Evolutionary conservation across 2,888 invertebrate species (phyloP).

Genomic region (Eustalomyia histrio): DNA sequence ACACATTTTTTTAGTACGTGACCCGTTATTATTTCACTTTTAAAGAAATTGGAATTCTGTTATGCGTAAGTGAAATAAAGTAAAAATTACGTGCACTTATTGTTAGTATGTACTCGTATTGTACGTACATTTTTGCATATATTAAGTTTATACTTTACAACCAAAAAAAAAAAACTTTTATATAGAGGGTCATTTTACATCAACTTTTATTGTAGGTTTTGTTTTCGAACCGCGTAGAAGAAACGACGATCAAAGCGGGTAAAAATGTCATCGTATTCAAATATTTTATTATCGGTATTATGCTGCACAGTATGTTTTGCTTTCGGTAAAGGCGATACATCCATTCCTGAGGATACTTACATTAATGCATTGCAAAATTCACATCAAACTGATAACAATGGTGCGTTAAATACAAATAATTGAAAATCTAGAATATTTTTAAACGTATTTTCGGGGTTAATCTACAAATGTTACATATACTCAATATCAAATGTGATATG

Average conservation of each 20-base stretch:
- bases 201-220: slow-evolving; percentile 49
- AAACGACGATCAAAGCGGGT: slow-evolving; percentile 18
- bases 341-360: slow-evolving; percentile 72
- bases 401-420: slow-evolving; percentile 65
- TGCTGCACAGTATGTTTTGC: slow-evolving; percentile 12
- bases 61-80: slow-evolving; percentile 32
- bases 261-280: slow-evolving; percentile 42
- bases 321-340: slow-evolving; percentile 48
- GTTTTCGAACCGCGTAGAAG: slow-evolving; percentile 53
- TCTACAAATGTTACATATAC: background rate
- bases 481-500: background rate
- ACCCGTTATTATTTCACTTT: slow-evolving; percentile 39
- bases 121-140: background rate
- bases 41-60: slow-evolving; percentile 56
- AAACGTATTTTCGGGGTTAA: no score
- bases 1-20: slow-evolving; percentile 47
- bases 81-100: background rate
- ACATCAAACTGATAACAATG: slow-evolving; percentile 70
- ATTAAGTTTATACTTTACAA: slow-evolving; percentile 35
- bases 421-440: background rate
- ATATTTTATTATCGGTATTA: slow-evolving; percentile 20
- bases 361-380: slow-evolving; percentile 74
- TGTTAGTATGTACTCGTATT: background rate
- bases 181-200: slow-evolving; percentile 41
- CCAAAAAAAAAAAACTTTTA: slow-evolving; percentile 52